Conservation (phyloP, 92 coral and sea anemone genomes). For the Phenganax subtilis region DNA sequence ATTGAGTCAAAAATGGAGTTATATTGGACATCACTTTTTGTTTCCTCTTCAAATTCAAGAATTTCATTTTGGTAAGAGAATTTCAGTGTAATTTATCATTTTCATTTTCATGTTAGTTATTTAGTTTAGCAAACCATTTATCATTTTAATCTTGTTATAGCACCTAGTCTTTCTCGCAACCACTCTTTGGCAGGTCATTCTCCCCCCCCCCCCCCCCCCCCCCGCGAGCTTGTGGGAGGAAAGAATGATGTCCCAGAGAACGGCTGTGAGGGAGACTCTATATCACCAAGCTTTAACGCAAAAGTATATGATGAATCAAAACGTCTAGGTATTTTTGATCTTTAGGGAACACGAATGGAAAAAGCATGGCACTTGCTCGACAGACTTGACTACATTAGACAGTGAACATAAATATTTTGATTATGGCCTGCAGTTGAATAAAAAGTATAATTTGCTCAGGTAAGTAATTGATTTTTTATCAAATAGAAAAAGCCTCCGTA, state of each 20-base stretch:
- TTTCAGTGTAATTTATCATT: not conserved
- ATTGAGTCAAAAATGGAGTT: constrained; percentile 53
- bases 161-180: too few species aligned
- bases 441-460: constrained; percentile 58
- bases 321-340: not conserved
- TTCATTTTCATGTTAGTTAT: not conserved
- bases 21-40: constrained; percentile 57
- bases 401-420: constrained; percentile 73
- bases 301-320: too few species aligned
- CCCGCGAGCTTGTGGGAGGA: too few species aligned
- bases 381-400: constrained; percentile 51
- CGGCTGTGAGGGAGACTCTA: too few species aligned
- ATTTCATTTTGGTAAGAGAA: constrained; percentile 27
- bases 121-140: too few species aligned
- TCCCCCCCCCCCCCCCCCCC: too few species aligned
- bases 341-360: constrained; percentile 87
- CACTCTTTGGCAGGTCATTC: too few species aligned
- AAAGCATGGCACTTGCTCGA: constrained; percentile 85
- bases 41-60: not conserved
- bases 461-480: constrained; percentile 23
- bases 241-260: too few species aligned
- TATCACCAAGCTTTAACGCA: too few species aligned
- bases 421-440: constrained; percentile 51
- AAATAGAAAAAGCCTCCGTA: not conserved
- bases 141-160: too few species aligned